Conservation (phyloP, 2,888 invertebrate genomes). For the Plebejus argus region DNA sequence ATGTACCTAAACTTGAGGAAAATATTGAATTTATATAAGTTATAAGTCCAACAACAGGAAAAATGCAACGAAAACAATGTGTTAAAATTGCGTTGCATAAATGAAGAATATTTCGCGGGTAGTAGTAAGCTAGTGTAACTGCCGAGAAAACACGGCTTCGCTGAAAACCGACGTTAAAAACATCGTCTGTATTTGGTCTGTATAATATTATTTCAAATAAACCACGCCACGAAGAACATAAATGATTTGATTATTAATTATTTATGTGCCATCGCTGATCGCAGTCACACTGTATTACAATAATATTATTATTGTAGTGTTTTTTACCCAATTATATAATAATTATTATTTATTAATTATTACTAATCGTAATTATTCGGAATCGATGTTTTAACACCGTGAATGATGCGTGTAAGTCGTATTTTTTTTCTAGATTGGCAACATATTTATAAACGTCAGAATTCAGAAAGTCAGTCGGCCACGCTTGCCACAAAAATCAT, state of each 20-base stretch:
- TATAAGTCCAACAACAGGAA: neutral
- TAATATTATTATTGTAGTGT: too few relatives aligned
- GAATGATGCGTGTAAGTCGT: neutral
- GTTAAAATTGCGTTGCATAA: neutral
- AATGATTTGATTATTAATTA: too few relatives aligned
- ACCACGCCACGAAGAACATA: neutral
- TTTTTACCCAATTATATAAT: too few relatives aligned
- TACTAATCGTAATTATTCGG: too few relatives aligned
- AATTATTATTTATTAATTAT: too few relatives aligned
- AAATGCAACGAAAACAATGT: neutral
- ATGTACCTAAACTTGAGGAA: neutral
- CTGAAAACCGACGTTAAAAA: neutral
- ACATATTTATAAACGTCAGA: slow-evolving; percentile 45
- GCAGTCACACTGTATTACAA: too few relatives aligned
- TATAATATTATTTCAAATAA: too few relatives aligned
- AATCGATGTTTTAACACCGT: neutral
- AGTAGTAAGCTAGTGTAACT: neutral
- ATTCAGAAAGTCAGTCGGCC: slow-evolving; percentile 75
- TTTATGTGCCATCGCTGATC: too few relatives aligned
- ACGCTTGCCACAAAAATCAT: slow-evolving; percentile 79
- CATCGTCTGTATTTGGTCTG: too few relatives aligned
- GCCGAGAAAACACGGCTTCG: neutral
- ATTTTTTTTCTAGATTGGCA: slow-evolving; percentile 23
- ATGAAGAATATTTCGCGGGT: neutral
- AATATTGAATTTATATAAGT: neutral